Evolutionary conservation across 2,113 vertebrate genomes (phyloP), one percentile per base, ranked within the genome.

Genomic region (Chaetops frenatus): DNA sequence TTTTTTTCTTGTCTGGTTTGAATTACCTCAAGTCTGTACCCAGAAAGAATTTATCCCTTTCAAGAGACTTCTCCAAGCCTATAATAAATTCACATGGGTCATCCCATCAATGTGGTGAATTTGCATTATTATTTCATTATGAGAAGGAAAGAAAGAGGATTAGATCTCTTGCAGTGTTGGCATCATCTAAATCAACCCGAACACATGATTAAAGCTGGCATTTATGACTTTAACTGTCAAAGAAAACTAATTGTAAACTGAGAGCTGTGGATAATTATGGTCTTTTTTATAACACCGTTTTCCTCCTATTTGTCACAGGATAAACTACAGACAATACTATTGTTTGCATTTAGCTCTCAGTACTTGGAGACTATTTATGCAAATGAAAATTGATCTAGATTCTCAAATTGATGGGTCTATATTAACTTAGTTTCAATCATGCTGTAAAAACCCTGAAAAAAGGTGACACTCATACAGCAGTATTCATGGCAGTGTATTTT

Each of bases 61-160:
- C 97, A 97, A 97, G 96, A 97, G 96, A 97, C 94, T 98, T 98
- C 94, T 97, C 87, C 95, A 97, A 97, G 93, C 90, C 94, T 97
- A 80, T 97, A 98, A 98, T 98, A 98, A 98, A 98, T 98, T 97
- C 98, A 96, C 97, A 96, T 97, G 94, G 96, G 96, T 97, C 38
- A 17, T 97, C 96, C 97, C 97, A 98, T 98, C 97, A 97, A 42
- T 97, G 97, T 92, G 96, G 97, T 97, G 97, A 97, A 98, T 98
- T 98, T 98, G 96, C 97, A 98, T 98, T 98, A 98, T 98, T 98
- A 98, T 98, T 98, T 98, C 97, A 98, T 98, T 98, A 98, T 97
- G 97, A 97, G 91, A 81, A 96, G 94, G 94, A 97, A 97, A 97
- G 97, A 97, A 98, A 98, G 97, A 78, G 95, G 96, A 97, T 98